Evolutionary conservation across 1,140 invertebrate genomes (phyloP).

Genomic region (Saccostrea echinata): DNA sequence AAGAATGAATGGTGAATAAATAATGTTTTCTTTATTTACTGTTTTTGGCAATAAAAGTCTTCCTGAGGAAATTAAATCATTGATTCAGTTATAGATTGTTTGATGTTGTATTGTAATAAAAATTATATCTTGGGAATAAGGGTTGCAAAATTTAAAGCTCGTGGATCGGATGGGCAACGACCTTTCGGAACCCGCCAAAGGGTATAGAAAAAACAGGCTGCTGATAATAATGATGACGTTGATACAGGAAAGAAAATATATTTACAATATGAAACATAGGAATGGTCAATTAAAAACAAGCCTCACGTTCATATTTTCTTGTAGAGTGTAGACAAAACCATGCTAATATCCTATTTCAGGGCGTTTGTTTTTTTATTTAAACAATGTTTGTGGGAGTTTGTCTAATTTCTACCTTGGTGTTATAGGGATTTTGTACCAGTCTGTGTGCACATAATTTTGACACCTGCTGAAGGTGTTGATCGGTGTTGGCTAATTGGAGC

Average conservation of each 20-base stretch:
- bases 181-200: neutral
- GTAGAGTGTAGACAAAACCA: neutral
- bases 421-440: neutral
- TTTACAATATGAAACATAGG: neutral
- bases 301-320: neutral
- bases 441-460: constrained; percentile 12
- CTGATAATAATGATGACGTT: constrained; percentile 6
- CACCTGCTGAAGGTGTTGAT: constrained; percentile 33
- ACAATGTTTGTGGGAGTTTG: neutral
- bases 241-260: neutral
- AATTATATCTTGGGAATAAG: constrained; percentile 6
- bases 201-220: neutral
- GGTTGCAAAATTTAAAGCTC: neutral
- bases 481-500: constrained; percentile 25
- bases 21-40: neutral
- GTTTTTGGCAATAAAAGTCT: neutral
- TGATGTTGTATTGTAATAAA: neutral
- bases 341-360: constrained; percentile 8
- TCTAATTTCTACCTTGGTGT: neutral
- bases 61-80: neutral
- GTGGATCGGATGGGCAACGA: constrained; percentile 6
- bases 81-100: neutral
- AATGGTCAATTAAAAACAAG: neutral
- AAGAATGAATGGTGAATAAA: neutral
- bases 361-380: neutral